phyloP scores from a whole-genome alignment of 2,797 vertebrate genomes.

The Sebastes reedi region DNA sequence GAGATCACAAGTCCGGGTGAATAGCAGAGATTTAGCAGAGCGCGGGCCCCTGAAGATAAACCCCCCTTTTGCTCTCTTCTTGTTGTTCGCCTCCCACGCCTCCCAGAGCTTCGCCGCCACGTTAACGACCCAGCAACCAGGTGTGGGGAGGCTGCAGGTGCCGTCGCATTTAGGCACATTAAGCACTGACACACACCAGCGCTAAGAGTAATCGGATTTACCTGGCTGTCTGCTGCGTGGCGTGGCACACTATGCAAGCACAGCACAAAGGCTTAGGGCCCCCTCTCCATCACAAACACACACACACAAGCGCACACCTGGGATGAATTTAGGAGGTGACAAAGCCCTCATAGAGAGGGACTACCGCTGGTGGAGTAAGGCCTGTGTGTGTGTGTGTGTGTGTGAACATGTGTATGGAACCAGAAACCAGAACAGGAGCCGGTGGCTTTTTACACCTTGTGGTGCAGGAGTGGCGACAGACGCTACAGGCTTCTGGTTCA shows the following conservation, averaged over 20 bases:
- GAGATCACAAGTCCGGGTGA: slow-evolving; percentile 66
- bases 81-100: slow-evolving; percentile 65
- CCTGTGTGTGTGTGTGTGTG: background rate
- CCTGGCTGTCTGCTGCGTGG: slow-evolving; percentile 66
- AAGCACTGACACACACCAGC: slow-evolving; percentile 76
- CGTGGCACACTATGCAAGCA: slow-evolving; percentile 68
- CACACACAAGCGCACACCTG: slow-evolving; percentile 66
- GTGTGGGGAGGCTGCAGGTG: slow-evolving; percentile 78
- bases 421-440: slow-evolving; percentile 67
- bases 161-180: slow-evolving; percentile 75
- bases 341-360: slow-evolving; percentile 65
- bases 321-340: slow-evolving; percentile 82
- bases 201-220: slow-evolving; percentile 81
- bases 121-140: slow-evolving; percentile 70
- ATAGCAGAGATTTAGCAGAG: slow-evolving; percentile 72
- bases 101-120: slow-evolving; percentile 51
- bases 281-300: slow-evolving; percentile 80
- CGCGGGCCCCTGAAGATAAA: slow-evolving; percentile 57
- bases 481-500: slow-evolving; percentile 70
- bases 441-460: slow-evolving; percentile 69
- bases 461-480: slow-evolving; percentile 62
- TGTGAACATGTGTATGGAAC: slow-evolving; percentile 44
- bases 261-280: slow-evolving; percentile 73
- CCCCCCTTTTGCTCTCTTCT: slow-evolving; percentile 43
- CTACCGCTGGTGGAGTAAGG: slow-evolving; percentile 50